Evolutionary conservation across 2,113 vertebrate genomes (phyloP), one percentile per base, ranked within the genome.

Genomic region (Xiphias gladius): DNA sequence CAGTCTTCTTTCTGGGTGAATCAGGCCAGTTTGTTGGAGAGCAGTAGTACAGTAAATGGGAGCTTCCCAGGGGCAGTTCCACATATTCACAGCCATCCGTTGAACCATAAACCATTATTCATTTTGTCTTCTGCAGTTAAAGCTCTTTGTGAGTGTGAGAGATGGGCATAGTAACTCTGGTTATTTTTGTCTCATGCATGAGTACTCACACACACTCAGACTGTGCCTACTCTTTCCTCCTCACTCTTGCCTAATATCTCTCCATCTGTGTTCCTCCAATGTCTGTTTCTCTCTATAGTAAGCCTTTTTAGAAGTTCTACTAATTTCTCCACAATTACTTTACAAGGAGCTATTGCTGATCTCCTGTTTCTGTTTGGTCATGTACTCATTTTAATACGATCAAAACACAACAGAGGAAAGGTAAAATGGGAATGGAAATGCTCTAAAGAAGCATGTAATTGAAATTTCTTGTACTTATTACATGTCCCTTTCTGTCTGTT

Each of bases 161-260:
- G 78, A 79, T 7, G 39, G 58, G 10, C 39, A 69, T 76, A 63
- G 81, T 83, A 72, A 79, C 61, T 74, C 76, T 71, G 58, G 59
- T 76, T 88, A 75, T 91, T 88, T 91, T 76, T 69, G 65, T 76
- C 50, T 80, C 66, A 50, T 67, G 82, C 73, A 72, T 17, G 74
- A 91, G 79, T 84, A 75, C 62, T 80, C 69, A 1, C 74, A 83
- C 62, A 69, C 58, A 26, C 62, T 67, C 59, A 58, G 39, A 39
- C 72, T 35, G 28, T 73, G 54, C 80, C 59, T 64, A 54, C 58
- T 64, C 78, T 26, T 35, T 73, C 73, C 73, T 77, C 74, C 70
- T 64, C 54, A n/a, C n/a, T n/a, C 76, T 64, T 24, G 14, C 57
- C 50, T 62, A 55, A 50, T 41, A 46, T 69, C n/a, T 35, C 80